Evolutionary conservation across 2,888 invertebrate species (phyloP).

Genomic region (Lapara coniferarum): DNA sequence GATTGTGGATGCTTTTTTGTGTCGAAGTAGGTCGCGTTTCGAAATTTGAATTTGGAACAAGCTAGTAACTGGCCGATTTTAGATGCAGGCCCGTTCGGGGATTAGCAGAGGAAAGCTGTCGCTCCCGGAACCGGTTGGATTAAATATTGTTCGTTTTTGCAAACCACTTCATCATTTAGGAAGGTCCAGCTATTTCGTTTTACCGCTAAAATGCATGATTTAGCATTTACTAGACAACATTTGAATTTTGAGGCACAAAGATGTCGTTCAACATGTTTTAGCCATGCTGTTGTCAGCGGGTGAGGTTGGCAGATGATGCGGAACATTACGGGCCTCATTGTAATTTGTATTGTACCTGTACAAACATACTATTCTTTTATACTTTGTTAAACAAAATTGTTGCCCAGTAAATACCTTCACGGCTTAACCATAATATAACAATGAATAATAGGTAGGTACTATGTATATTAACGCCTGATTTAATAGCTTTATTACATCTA

Average conservation of each 20-base stretch:
- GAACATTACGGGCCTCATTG: too few species aligned
- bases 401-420: too few species aligned
- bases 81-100: slow-evolving; percentile 39
- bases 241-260: too few species aligned
- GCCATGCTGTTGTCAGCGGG: too few species aligned
- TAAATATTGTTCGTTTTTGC: slow-evolving; percentile 37
- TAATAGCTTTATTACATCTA: not conserved
- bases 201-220: not conserved
- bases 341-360: too few species aligned
- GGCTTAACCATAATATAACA: too few species aligned
- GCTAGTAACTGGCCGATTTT: slow-evolving; percentile 45
- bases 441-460: too few species aligned
- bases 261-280: too few species aligned
- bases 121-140: slow-evolving; percentile 41
- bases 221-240: too few species aligned
- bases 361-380: too few species aligned
- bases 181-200: not conserved
- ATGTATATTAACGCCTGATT: not conserved
- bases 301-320: too few species aligned
- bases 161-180: slow-evolving; percentile 26
- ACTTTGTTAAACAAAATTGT: too few species aligned
- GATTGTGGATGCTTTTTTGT: slow-evolving; percentile 37
- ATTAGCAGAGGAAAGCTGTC: slow-evolving; percentile 35
- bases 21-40: slow-evolving; percentile 56
- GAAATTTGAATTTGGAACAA: slow-evolving; percentile 32